These are phyloP conservation scores for Premnoplex brunnescens DNA, from an alignment of 2,797 vertebrate genomes.

Conservation along the genomic window DNA sequence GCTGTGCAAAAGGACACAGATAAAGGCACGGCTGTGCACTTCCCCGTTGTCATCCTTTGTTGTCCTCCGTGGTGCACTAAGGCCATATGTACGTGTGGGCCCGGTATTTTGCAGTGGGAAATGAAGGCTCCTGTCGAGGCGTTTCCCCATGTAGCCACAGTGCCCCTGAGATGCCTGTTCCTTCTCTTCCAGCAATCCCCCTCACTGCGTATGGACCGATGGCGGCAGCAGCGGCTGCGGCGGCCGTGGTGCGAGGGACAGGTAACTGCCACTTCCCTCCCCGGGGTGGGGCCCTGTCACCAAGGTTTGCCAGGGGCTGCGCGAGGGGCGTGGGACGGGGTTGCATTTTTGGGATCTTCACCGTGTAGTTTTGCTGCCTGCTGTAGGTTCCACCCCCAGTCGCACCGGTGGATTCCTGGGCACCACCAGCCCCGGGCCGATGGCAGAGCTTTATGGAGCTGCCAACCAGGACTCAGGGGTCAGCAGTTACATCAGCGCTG, in stretches of 20 bases:
- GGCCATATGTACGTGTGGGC: not conserved
- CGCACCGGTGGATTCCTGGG: slow-evolving; percentile 96
- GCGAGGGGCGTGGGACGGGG: not conserved
- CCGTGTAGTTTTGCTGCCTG: slow-evolving; percentile 77
- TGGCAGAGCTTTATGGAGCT: slow-evolving; percentile 94
- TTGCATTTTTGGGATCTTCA: slow-evolving; percentile 69
- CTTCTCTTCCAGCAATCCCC: slow-evolving; percentile 88
- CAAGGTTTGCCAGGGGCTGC: not conserved
- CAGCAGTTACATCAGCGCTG: slow-evolving; percentile 98
- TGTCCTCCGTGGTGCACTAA: not conserved
- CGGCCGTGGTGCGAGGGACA: slow-evolving; percentile 93
- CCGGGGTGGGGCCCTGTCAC: not conserved
- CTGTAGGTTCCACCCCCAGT: slow-evolving; percentile 88
- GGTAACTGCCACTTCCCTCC: slow-evolving; percentile 63
- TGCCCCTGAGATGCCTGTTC: not conserved
- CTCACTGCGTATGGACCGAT: slow-evolving; percentile 97
- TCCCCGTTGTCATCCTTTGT: not conserved
- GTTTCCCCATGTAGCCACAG: not conserved
- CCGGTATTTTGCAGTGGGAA: not conserved
- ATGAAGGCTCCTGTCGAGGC: not conserved
- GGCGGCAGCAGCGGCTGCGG: slow-evolving; percentile 90
- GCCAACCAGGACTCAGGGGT: slow-evolving; percentile 96
- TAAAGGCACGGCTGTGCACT: not conserved
- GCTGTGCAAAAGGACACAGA: not conserved
- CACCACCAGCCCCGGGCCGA: slow-evolving; percentile 96